Base-by-base conservation (phyloP, 2,113 vertebrate genomes). In the Pholis gunnellus region DNA sequence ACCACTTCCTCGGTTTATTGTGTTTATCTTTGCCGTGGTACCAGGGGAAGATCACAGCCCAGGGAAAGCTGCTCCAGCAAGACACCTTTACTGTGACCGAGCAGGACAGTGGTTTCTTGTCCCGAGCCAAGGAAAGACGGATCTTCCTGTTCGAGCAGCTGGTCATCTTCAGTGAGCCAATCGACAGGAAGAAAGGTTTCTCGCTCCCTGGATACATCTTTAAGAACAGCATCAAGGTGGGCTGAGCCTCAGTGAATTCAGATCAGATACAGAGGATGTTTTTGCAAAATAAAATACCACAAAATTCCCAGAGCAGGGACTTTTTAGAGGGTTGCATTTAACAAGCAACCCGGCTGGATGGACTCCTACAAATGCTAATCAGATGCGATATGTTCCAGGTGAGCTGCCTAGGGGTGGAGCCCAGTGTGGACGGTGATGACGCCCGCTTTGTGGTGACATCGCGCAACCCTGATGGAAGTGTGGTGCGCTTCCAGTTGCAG, bases 131-230 rank as follows among this genome's bases (percentile, higher is more conserved):
- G 73, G 97, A 97, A 84, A 95, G 97, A 60, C 95, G 96, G 0
- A 93, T 98, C 92, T 98, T 98, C 90, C 96, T 98, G 80, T 98
- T 98, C 83, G 97, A 98, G 92, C 97, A 98, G 94, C 94, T 98
- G 22, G 85, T 97, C 85, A 97, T 98, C 92, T 97, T 98, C 91
- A 98, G 97, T 1, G 97, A 98, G 88, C 96, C 96, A 22, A 94
- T 98, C 36, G 97, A 97, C 89, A 95, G 95, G 86, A 97, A 97
- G 88, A 96, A 97, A 90, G 96, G 96, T 18, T 97, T 96, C 83
- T 89, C 95, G 0, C 87, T 96, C 66, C 95, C 97, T 22, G 96
- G 96, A 46, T 98, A 97, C 72, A 95, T 95, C 78, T 97, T 97
- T 91, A 98, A 97, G 90, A 97, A 78, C 95, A 97, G 96, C 86